Conservation (phyloP, 1,140 invertebrate genomes). For the Whitmania pigra region DNA sequence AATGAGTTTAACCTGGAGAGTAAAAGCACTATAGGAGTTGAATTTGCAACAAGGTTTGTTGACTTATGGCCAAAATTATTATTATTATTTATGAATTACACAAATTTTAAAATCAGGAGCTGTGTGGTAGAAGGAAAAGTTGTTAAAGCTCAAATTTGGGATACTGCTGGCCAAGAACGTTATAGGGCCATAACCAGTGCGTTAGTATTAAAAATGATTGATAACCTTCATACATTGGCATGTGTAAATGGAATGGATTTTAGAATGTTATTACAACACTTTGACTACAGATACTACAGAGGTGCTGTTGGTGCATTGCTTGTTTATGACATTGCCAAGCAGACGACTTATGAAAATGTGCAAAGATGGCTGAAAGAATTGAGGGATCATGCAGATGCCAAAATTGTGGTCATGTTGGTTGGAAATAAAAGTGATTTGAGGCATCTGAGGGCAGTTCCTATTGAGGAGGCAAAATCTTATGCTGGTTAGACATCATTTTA, state of each 20-base stretch:
- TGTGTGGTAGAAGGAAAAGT: constrained; percentile 16
- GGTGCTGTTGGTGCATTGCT: constrained; percentile 41
- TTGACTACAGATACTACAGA: constrained; percentile 85
- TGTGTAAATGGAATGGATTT: not conserved
- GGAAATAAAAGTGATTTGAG: constrained; percentile 92
- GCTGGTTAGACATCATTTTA: not conserved
- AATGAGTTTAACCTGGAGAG: constrained; percentile 99
- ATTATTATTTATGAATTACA: no score
- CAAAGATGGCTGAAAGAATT: constrained; percentile 74
- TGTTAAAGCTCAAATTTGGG: constrained; percentile 90
- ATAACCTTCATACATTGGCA: not conserved
- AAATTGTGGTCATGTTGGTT: constrained; percentile 44
- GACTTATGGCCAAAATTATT: no score
- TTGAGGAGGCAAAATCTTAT: constrained; percentile 10
- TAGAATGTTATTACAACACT: not conserved
- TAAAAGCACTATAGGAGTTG: constrained; percentile 99
- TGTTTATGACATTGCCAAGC: constrained; percentile 79
- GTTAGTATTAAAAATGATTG: constrained; percentile 42
- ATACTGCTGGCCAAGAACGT: constrained; percentile 96
- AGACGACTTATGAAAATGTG: constrained; percentile 97
- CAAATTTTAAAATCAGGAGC: not conserved
- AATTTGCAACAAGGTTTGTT: constrained; percentile 73
- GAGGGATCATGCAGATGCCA: constrained; percentile 41
- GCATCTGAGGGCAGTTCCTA: constrained; percentile 92
- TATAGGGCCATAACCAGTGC: constrained; percentile 96